phyloP scores from a whole-genome alignment of 2,113 vertebrate species.

The Serinus canaria region DNA sequence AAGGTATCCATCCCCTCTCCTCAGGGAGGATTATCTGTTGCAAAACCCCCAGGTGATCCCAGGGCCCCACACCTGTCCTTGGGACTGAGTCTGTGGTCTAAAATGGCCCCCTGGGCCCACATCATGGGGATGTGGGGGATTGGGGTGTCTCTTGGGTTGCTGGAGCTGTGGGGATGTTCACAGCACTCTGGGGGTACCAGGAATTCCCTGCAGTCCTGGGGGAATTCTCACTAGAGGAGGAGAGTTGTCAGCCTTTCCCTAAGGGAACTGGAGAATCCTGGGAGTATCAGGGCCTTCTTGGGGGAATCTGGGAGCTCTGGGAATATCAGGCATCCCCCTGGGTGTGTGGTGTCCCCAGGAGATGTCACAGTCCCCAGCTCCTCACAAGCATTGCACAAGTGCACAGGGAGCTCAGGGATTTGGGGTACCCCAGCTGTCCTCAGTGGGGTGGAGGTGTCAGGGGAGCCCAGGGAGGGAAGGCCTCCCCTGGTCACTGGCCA shows the following conservation, averaged over 20 bases:
- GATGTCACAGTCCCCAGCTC: neutral
- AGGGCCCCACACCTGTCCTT: neutral
- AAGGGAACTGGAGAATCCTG: neutral
- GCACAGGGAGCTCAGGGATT: fast-evolving
- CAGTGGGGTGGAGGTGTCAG: neutral
- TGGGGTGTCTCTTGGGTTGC: neutral
- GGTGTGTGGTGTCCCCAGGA: neutral
- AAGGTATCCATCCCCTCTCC: neutral
- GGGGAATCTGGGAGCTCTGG: neutral
- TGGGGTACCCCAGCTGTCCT: neutral
- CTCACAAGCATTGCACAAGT: neutral
- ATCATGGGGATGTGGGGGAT: fast-evolving
- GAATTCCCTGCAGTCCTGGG: neutral
- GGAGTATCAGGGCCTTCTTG: neutral
- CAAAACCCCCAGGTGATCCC: neutral
- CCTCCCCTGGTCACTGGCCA: neutral
- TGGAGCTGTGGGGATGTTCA: neutral
- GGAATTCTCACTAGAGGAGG: neutral
- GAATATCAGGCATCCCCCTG: neutral
- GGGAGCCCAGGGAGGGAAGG: neutral
- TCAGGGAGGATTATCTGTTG: neutral
- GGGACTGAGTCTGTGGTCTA: neutral
- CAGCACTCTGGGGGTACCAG: neutral
- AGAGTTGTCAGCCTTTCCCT: neutral
- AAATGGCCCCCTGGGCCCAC: neutral